Base-by-base conservation (phyloP, 2,888 invertebrate genomes). In the Agrilus biguttatus region DNA sequence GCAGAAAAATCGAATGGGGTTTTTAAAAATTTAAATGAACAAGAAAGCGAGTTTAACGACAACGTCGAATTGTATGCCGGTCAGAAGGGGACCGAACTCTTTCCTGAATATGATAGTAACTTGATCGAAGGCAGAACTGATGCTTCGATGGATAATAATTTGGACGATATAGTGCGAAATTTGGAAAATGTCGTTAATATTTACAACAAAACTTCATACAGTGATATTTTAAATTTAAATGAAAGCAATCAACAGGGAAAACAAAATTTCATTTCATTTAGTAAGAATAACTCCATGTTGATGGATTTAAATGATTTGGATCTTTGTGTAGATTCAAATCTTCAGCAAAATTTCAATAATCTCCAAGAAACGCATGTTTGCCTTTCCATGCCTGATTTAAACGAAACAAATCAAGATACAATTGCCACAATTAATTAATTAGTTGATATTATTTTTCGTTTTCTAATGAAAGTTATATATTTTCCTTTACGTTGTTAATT, bases 371-470 rank as follows among this genome's bases (percentile, higher is more conserved):
- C 28, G 8, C 28, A 28, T 5, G 55, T 63, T 8, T 59, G 59
- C 46, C 47, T 65, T 33, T 65, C 65, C 1, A 64, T 65, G 60
- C 65, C 64, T 1, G 63, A 64, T 47, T 53, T 65, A 41, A 50
- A 45, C 8, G 62, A 60, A 35, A 44, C 50, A n/a, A 60, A 62
- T 39, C 58, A 59, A 40, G 57, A 60, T 10, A 28, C 28, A 10
- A 28, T 28, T 7, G 21, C 21, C 21, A 28, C 10, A 10, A 28
- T 28, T 28, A 28, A 28, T 28, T 28, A 28, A 28, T 4, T 3
- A 28, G 28, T 28, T 28, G 10, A 28, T 10, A 28, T 28, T 28
- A 10, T 28, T 28, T 28, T 10, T 28, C 3, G 4, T 28, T 28
- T 10, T 10, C 28, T 8, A 10, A 10, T 3, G 8, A 28, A 5